A percentile compares a stretch with the other conserved stretches of the same genome.
Evolutionary conservation across 2,888 invertebrate species (phyloP).

Genomic region (Mythimna vitellina): DNA sequence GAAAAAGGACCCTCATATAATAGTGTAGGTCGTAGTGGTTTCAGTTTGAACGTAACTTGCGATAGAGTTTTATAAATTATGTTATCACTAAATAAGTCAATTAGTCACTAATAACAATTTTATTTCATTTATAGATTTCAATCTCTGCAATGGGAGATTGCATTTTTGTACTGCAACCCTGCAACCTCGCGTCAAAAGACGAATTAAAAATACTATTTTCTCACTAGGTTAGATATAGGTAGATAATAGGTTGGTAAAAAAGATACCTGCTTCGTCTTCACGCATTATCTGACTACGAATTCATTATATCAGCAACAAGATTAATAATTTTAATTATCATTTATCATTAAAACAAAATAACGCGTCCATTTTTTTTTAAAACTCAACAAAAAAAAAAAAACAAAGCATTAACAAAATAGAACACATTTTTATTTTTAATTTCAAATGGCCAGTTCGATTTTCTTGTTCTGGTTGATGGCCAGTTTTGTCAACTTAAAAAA

Average conservation of each 20-base stretch:
- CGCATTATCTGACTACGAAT: no score
- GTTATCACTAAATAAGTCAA: not conserved
- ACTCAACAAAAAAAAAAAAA: not conserved
- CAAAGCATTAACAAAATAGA: conserved; percentile 2
- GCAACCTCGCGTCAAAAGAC: not conserved
- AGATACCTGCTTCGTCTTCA: not conserved
- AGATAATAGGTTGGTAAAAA: not conserved
- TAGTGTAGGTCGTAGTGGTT: not conserved
- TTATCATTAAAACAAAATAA: not conserved
- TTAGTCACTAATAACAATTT: not conserved
- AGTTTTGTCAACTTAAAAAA: not conserved
- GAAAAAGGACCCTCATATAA: not conserved
- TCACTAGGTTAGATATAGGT: not conserved
- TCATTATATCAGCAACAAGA: no score
- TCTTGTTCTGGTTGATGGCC: no score
- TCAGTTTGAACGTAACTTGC: not conserved
- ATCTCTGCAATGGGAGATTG: not conserved
- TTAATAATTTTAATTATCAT: not conserved
- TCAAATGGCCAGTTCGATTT: not conserved
- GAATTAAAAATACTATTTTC: not conserved
- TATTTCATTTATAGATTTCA: not conserved
- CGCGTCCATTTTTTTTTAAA: not conserved
- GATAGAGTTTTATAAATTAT: not conserved
- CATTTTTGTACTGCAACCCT: not conserved
- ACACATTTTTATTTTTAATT: not conserved